Evolutionary conservation across 2,888 invertebrate genomes (phyloP).

Genomic region (Aphrophora alni): DNA sequence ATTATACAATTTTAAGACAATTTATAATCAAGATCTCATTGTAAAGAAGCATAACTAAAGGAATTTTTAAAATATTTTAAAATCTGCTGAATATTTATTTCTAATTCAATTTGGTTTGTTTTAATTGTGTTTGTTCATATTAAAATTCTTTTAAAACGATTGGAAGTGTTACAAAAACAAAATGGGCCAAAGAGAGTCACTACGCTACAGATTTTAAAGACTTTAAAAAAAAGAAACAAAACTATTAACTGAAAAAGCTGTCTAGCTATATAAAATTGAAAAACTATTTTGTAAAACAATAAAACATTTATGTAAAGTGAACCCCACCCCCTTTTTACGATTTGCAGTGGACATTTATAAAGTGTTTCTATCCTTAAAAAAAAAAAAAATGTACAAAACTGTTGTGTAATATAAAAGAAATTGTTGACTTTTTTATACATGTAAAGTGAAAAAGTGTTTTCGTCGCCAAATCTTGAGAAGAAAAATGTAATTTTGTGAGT

Average conservation of each 20-base stretch:
- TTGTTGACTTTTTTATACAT: slow-evolving; percentile 7
- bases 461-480: neutral
- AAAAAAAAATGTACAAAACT: neutral
- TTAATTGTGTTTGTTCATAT: neutral
- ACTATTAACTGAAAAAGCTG: neutral
- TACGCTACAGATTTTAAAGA: neutral
- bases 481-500: neutral
- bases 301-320: neutral
- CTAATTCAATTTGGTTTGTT: neutral
- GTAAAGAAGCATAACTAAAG: too few relatives aligned
- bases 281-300: neutral
- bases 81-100: neutral
- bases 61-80: too few relatives aligned
- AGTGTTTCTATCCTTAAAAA: neutral
- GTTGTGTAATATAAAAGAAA: slow-evolving; percentile 2
- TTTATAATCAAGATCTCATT: too few relatives aligned
- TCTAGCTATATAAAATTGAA: neutral
- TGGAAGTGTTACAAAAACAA: neutral
- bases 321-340: neutral
- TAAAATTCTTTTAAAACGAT: slow-evolving; percentile 2
- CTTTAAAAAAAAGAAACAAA: neutral
- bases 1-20: too few relatives aligned
- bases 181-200: neutral
- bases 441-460: neutral
- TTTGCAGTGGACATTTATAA: neutral